Base-by-base conservation (phyloP, 1,140 invertebrate genomes). In the Leptinotarsa lineolata region DNA sequence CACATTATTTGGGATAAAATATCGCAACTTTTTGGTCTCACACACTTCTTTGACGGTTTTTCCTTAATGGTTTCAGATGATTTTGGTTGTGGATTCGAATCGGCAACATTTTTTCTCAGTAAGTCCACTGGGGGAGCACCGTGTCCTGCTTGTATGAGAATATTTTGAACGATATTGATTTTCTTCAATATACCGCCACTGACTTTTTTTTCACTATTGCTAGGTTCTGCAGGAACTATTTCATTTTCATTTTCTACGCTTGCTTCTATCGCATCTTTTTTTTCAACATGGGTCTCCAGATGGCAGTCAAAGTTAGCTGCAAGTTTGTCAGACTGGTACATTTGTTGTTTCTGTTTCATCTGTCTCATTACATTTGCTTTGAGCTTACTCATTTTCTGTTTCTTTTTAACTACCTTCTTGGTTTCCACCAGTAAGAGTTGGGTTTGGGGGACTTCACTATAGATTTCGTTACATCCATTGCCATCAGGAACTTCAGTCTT, bases 141-240 rank as follows among this genome's bases (percentile, higher is more conserved):
- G 8, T 16, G 15, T 18, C 20, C 44, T 44, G 69, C 22, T n/a
- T 12, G 30, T 44, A 71, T 61, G 3, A 71, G n/a, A 24, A 71
- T 44, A 63, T 71, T 71, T 63, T 71, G 69, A 12, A 71, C 69
- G 12, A 71, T 46, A 22, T 44, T 45, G 18, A 71, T 71, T 61
- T 46, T 71, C 30, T 71, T 71, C 30, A 39, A 39, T 11, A 39
- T 39, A 12, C 18, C 60, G n/a, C 18, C 12, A 12, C 15, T 18
- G 20, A 59, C 20, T 59, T 59, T 11, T 6, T 39, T 39, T 39
- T 11, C 8, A 39, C 30, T 39, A 39, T 39, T 39, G 30, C 8
- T 39, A 39, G 8, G 16, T 64, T 64, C 18, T 24, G 30, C 16
- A 16, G 21, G 18, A 20, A 20, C 61, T 22, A 11, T 12, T 13